Evolutionary conservation across 1,140 invertebrate genomes (phyloP), one percentile per base, ranked within the genome.

Genomic region (Acromyrmex echinatior): DNA sequence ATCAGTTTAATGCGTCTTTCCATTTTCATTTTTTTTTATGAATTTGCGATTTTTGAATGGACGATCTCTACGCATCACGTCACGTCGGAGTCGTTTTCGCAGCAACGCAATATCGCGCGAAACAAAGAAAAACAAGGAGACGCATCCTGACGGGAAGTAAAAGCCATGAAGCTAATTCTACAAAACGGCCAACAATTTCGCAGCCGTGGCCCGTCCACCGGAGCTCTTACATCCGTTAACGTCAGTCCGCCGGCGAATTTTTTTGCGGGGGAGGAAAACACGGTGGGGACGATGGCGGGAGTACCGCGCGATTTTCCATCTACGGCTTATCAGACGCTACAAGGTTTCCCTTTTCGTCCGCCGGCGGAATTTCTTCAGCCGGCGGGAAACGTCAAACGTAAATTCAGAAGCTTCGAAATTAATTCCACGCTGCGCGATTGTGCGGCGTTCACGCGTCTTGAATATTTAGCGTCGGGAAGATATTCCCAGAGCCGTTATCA

Each of bases 281-380:
- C 63, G 2, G 14, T 9, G 39, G 45, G 16, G 12, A 49, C 31
- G 35, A 35, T 14, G 25, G 3, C 71, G 28, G 53, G 79, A n/a
- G 49, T 31, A n/a, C 56, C 56, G 60, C 62, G 68, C 86, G 66
- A 89, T 88, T 89, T 86, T 88, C 80, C 87, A 56, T 51, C 53
- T 63, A 65, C 87, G 81, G 74, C 87, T 88, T 86, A 66, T 79
- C 80, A 63, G 58, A 78, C 73, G 87, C 56, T 89, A 88, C 87
- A 89, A 74, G 87, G 63, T 63, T 89, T 89, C 77, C 88, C 87
- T 89, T 86, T 88, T 74, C 66, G 87, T 65, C 31, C 28, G 56
- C 53, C 65, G 53, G 45, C 28, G 65, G 66, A 60, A 81, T 86
- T 70, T 86, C 76, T 62, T 70, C 63, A 60, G 60, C 45, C 77